Evolutionary conservation across 1,140 invertebrate species (phyloP), one percentile per base, ranked within the genome.

Genomic region (Leptopilina clavipes): DNA sequence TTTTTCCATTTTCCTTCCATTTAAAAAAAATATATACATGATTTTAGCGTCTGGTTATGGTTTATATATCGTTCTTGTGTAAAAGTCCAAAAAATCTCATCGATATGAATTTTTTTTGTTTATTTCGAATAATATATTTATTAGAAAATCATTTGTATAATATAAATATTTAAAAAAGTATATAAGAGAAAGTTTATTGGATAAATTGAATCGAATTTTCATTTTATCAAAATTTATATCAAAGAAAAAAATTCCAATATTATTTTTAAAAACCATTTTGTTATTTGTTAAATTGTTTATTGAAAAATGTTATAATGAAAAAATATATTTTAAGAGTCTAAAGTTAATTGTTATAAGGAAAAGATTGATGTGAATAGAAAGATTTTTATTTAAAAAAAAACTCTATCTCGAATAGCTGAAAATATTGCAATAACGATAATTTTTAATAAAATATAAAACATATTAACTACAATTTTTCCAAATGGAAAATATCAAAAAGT

Each of bases 1-100:
- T 7, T 25, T 31, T 65, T 54, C 52, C n/a, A 8, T 40, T 40
- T 54, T 65, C 25, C 59, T 19, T 14, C 11, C 22, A 65, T 65
- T 31, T 31, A 7, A 40, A 40, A 40, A 40, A 40, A 40, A 40
- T 31, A 37, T n/a, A 65, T 65, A 65, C 12, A 25, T 31, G 22
- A 11, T 65, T 40, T 65, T 12, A 25, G 54, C 22, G 54, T 22
- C n/a, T 19, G 56, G 19, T n/a, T n/a, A 65, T 37, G 59, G 59
- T n/a, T n/a, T n/a, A n/a, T n/a, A n/a, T 25, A 12, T 65, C 19
- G 25, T 31, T 65, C 56, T 18, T 65, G 14, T 14, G 12, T 25
- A 65, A 45, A 54, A 52, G 75, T 48, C 48, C 3, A 77, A n/a
- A 78, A 75, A 48, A 76, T 56, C 75, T 77, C 80, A 81, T 77